phyloP scores from a whole-genome alignment of 2,797 vertebrate genomes.

The Hippoglossus hippoglossus region DNA sequence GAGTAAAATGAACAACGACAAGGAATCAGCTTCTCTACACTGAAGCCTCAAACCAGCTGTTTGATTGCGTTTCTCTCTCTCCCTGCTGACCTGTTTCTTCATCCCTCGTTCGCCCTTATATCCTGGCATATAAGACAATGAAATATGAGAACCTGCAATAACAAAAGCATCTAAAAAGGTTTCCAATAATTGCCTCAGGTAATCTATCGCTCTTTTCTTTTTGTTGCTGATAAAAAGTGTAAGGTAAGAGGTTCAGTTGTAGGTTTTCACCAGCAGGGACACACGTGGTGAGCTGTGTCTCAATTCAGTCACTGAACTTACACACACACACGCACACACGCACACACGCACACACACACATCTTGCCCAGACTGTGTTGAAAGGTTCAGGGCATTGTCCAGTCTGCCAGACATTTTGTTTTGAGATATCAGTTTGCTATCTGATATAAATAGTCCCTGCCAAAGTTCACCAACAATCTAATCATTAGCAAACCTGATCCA shows the following conservation, averaged over 20 bases:
- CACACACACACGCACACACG: background rate
- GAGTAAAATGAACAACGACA: slow-evolving; percentile 15
- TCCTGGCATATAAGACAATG: background rate
- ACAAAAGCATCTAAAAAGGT: background rate
- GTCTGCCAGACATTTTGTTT: slow-evolving; percentile 54
- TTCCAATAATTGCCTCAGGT: background rate
- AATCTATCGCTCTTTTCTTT: background rate
- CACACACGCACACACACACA: background rate
- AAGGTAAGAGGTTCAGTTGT: background rate
- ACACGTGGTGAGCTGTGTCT: no score
- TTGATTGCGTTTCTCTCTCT: background rate
- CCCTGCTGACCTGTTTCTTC: background rate
- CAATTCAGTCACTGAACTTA: background rate
- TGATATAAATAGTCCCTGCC: slow-evolving; percentile 36
- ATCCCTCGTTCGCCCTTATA: no score
- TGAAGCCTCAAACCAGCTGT: slow-evolving; percentile 19
- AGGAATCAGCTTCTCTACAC: slow-evolving; percentile 6
- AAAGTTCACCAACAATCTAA: slow-evolving; percentile 69
- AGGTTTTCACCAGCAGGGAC: slow-evolving; percentile 1
- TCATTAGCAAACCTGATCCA: slow-evolving; percentile 38
- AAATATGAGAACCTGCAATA: slow-evolving; percentile 27
- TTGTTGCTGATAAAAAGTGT: background rate
- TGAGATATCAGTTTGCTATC: slow-evolving; percentile 67
- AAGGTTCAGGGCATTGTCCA: slow-evolving; percentile 63
- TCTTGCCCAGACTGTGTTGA: slow-evolving; percentile 51